Evolutionary conservation across 2,888 invertebrate species (phyloP), one percentile per base, ranked within the genome.

Genomic region (Heliothis peltigera): DNA sequence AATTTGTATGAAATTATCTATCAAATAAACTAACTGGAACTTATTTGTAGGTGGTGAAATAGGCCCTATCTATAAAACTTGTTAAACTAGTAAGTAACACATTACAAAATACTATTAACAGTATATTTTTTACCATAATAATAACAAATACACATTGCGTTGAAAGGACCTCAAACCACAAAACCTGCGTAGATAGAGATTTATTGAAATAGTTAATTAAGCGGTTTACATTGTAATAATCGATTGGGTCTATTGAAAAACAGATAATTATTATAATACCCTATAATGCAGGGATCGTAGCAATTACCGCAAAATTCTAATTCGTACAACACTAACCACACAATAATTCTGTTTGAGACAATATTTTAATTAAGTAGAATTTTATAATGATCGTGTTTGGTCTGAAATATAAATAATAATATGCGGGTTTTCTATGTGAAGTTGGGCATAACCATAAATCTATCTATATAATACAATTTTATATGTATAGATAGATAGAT

Each of bases 151-250:
- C 28, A 28, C 17, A 70, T 44, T 47, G 25, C 21, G 66, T 71
- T 68, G 73, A 72, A n/a, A 55, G 43, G 43, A 19, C 22, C 12
- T 12, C 49, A 22, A 32, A 17, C 72, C 72, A 7, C 72, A 49
- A 55, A 67, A 44, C 17, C 43, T 12, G 17, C 15, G 35, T 54
- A 49, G 54, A 18, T 65, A 12, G 43, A 28, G 55, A 44, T 55
- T 72, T 44, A 68, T 68, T 72, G 65, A 64, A 72, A 72, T 72
- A 39, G 43, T 64, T 64, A 68, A 68, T 55, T 49, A 44, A 39
- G 48, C 55, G 28, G 28, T 19, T 72, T 65, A 72, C 65, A 65
- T 65, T 49, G 48, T 67, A 17, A 49, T 64, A 64, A 18, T 15
- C 18, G 65, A 17, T 39, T 25, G 19, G 54, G 18, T n/a, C 39